A percentile compares a stretch with the other conserved stretches of the same genome.
Conservation (phyloP, 2,888 invertebrate genomes). For the Polyploca ridens region DNA sequence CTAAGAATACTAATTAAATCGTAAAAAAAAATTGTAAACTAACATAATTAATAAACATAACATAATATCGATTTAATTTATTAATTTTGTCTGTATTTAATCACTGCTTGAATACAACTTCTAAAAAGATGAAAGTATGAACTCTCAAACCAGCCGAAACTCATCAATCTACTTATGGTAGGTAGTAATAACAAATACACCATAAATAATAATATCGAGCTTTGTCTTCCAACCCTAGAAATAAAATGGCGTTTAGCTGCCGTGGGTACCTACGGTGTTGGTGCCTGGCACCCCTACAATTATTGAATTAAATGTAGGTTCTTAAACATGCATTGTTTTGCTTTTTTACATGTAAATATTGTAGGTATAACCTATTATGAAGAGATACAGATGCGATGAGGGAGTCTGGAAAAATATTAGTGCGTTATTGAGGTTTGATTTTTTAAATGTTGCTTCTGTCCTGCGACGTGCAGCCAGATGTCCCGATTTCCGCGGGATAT, state of each 20-base stretch:
- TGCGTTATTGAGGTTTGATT: neutral
- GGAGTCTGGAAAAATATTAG: too few species aligned
- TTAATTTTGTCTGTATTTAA: neutral
- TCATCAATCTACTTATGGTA: neutral
- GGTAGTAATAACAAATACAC: too few species aligned
- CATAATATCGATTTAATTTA: neutral
- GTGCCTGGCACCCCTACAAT: conserved; percentile 60
- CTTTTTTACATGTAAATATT: conserved; percentile 51
- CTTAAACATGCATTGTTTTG: conserved; percentile 30
- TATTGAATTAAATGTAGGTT: conserved; percentile 70
- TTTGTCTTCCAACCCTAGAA: conserved; percentile 41
- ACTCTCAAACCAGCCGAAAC: neutral
- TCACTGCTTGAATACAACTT: neutral
- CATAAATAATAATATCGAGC: conserved; percentile 30
- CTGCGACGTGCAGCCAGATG: too few species aligned
- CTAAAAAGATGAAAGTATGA: neutral
- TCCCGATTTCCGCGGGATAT: too few species aligned
- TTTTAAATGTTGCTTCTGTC: too few species aligned
- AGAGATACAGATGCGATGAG: too few species aligned
- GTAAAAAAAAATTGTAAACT: neutral
- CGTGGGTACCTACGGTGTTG: conserved; percentile 44
- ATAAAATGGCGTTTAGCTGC: conserved; percentile 71
- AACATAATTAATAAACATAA: neutral
- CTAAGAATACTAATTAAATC: neutral
- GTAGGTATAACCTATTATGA: too few species aligned